Evolutionary conservation across 2,888 invertebrate species (phyloP), one percentile per base, ranked within the genome.

Genomic region (Hartigia nigra): DNA sequence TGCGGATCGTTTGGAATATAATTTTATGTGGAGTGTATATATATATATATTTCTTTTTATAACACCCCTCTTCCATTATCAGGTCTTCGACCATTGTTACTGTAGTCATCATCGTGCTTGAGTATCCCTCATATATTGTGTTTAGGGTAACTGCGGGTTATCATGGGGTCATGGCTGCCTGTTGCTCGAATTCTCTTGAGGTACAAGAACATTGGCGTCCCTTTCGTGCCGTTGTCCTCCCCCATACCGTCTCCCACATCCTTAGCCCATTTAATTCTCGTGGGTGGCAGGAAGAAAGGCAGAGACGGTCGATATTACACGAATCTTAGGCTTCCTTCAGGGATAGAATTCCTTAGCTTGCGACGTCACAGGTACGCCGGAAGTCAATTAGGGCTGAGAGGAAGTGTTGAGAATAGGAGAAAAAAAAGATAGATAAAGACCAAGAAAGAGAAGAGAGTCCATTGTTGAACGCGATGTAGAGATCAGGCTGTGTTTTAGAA

Each of bases 331-430:
- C 55, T 55, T 1, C 55, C 23, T 55, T 9, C 55, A 23, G 9
- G 55, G 75, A 34, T 23, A 12, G 36, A 36, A 12, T 36, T 31
- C 32, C 75, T 37, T 37, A 12, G 9, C 36, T 12, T 78, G 76
- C 79, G 78, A 79, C 70, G 78, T 34, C 82, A 78, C 83, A 9
- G 9, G 55, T 23, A 83, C 81, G 82, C 81, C 81, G 86, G 82
- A 84, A 87, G 83, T 86, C 85, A 84, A 87, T 87, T 86, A 86
- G 81, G 80, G 70, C 74, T 81, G 81, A 74, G 75, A 81, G 84
- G 83, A 85, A 85, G 82, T 82, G 81, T 32, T 55, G 55, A 23
- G 55, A 23, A 5, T 39, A 39, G 23, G 5, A 14, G 39, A 5
- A 14, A 14, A 12, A 14, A 9, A 5, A 5, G 23, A 39, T 4